Evolutionary conservation across 2,113 vertebrate species (phyloP).

Genomic region (Microtus ochrogaster): DNA sequence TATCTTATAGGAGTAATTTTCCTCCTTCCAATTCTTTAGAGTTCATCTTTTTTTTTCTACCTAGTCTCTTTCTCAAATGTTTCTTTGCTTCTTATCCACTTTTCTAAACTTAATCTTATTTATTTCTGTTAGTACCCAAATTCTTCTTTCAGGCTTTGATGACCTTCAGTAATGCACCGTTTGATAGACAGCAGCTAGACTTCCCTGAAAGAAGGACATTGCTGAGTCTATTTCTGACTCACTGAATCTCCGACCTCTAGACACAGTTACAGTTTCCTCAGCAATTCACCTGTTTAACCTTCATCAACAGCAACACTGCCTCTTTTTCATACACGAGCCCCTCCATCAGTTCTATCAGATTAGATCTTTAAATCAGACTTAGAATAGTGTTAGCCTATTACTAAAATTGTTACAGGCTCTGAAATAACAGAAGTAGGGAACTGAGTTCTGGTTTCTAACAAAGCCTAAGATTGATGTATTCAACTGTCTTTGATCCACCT

Average conservation of each 20-base stretch:
- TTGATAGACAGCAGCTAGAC: neutral
- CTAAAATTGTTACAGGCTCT: neutral
- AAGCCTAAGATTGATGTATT: neutral
- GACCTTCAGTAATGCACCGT: neutral
- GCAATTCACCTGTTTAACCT: neutral
- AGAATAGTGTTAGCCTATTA: neutral
- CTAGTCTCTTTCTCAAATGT: neutral
- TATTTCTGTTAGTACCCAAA: neutral
- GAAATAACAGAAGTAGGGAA: neutral
- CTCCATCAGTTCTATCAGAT: neutral
- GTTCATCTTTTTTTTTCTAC: neutral
- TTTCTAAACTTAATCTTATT: neutral
- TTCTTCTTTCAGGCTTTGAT: neutral
- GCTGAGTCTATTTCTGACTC: neutral
- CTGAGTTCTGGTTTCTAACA: neutral
- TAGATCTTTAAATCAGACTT: neutral
- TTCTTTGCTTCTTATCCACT: neutral
- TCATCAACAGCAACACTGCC: neutral
- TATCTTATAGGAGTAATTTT: neutral
- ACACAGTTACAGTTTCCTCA: neutral
- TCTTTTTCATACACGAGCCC: neutral
- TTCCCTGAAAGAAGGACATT: neutral
- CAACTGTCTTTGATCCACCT: neutral
- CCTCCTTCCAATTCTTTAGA: neutral
- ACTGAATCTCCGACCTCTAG: neutral